Base-by-base conservation (phyloP, 2,113 vertebrate species). In the Sus scrofa region DNA sequence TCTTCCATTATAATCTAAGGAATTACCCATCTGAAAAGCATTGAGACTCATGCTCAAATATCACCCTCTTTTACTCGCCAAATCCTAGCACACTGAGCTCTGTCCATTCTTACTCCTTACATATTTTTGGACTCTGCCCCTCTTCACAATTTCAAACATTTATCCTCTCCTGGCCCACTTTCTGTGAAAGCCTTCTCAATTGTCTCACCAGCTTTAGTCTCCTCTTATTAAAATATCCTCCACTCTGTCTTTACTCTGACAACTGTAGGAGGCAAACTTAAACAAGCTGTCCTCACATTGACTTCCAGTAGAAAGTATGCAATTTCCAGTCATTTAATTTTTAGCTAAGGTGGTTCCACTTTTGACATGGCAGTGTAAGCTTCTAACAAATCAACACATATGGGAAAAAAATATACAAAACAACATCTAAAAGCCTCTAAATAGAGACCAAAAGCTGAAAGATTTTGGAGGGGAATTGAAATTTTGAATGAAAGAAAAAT, bases 1-100 rank as follows among this genome's bases (percentile, higher is more conserved):
- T 84, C 74, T 95, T 26, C 52, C 74, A 83, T 83, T 86, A 83
- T 73, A 54, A 81, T 92, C 77, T 73, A 9, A n/a, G 22, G 54
- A 50, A 32, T 34, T 52, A 65, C 18, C 70, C 24, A 34, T 58
- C 20, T 54, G 60, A 83, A 32, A 39, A 52, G 32, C 9, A 20
- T 0, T 0, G 24, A 52, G n/a, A 39, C 3, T 10, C 15, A 20
- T 20, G 86, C 30, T 74, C 39, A 13, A 12, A 15, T 3, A 7
- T n/a, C n/a, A 32, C 3, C n/a, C 34, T 63, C 70, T 54, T 60
- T 58, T 13, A 34, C 54, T 27, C 4, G 9, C 68, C 34, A 79
- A 73, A 73, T 16, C 20, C 68, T 20, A 75, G 78, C 10, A 32
- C 1, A 20, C 4, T 15, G 56, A n/a, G 37, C 6, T 62, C 67